phyloP scores from a whole-genome alignment of 2,888 invertebrate species.

The Phaonia tiefii region DNA sequence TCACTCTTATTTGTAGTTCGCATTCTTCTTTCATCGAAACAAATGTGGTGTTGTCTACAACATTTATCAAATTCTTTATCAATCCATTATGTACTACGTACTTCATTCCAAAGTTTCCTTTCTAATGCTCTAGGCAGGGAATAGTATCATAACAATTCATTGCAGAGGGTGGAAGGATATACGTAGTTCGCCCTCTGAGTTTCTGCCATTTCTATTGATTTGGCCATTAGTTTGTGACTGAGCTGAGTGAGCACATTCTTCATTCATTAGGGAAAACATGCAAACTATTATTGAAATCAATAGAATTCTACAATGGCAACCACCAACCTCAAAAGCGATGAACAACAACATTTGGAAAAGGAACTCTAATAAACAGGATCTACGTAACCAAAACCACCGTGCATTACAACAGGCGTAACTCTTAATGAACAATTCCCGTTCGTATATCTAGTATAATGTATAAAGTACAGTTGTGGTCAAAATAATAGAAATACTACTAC shows the following conservation, averaged over 20 bases:
- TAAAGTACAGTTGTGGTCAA: no score
- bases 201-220: conserved; percentile 12
- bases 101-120: conserved; percentile 32
- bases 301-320: not conserved
- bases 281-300: conserved; percentile 24
- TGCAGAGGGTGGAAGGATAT: not conserved
- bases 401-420: no score
- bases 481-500: no score
- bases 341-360: not conserved
- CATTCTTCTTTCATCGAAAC: not conserved
- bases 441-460: no score
- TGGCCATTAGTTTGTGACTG: conserved; percentile 18
- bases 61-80: not conserved
- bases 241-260: not conserved
- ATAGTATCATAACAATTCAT: no score
- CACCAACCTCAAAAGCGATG: not conserved
- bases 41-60: not conserved
- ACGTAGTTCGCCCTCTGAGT: not conserved
- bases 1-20: not conserved
- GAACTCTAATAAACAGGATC: not conserved
- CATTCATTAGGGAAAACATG: conserved; percentile 24
- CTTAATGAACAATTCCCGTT: no score
- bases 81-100: conserved; percentile 1
- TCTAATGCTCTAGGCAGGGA: not conserved
- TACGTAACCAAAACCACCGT: not conserved